Percentiles rank a stretch among this genome's conserved stretches.
Conservation (phyloP, 2,113 vertebrate species). For the Pelecanoides urinatrix region DNA sequence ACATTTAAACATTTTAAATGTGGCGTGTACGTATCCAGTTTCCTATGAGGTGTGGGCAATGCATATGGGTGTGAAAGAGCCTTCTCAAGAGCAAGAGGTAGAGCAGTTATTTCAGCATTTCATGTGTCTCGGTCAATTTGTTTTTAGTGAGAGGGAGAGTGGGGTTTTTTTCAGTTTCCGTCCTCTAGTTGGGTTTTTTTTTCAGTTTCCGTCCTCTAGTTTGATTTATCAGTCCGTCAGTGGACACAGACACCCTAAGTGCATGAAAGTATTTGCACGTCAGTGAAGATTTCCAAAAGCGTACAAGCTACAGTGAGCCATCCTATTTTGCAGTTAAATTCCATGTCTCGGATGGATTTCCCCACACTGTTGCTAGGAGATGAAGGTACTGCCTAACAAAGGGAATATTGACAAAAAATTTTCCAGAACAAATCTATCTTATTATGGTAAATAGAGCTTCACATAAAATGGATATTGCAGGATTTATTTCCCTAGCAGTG, state of each 20-base stretch:
- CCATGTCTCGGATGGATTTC: conserved; percentile 73
- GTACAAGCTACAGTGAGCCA: conserved; percentile 35
- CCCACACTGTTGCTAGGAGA: conserved; percentile 77
- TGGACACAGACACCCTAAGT: neutral
- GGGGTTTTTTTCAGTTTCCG: neutral
- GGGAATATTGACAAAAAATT: conserved; percentile 44
- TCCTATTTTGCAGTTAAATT: conserved; percentile 60
- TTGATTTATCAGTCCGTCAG: neutral
- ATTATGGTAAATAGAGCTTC: conserved; percentile 41
- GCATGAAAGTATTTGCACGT: neutral
- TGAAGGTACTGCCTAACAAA: conserved; percentile 70
- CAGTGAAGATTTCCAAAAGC: conserved; percentile 54
- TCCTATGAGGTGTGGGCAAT: neutral
- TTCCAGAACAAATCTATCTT: conserved; percentile 51
- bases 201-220: neutral
- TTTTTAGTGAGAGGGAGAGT: neutral
- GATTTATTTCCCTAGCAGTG: conserved; percentile 29
- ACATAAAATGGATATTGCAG: conserved; percentile 25
- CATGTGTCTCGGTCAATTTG: neutral
- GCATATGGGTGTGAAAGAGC: neutral
- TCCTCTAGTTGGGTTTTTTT: neutral
- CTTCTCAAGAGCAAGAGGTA: neutral
- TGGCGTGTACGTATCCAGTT: rapidly evolving
- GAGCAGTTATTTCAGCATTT: neutral
- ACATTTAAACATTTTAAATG: neutral